Evolutionary conservation across 1,140 invertebrate genomes (phyloP).

Genomic region (Sinonovacula constricta): DNA sequence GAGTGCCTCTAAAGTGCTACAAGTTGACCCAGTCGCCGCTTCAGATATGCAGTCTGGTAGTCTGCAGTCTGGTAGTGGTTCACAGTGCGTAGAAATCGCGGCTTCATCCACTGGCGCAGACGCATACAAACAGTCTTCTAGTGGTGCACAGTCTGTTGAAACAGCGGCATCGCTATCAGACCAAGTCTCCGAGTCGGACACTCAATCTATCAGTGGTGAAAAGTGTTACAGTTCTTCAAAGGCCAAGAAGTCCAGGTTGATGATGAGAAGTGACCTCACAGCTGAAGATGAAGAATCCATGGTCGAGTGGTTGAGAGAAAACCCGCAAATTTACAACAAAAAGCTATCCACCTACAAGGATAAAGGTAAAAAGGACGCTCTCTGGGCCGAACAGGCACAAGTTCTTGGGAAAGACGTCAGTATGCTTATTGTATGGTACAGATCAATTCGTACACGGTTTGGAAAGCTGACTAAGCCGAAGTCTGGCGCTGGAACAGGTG

Average conservation of each 20-base stretch:
- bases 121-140: no score
- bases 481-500: constrained; percentile 5
- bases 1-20: no score
- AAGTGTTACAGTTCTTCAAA: no score
- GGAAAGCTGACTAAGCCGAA: constrained; percentile 6
- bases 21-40: no score
- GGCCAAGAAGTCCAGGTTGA: not conserved
- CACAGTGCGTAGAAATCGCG: no score
- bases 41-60: no score
- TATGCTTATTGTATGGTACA: not conserved
- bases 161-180: no score
- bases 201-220: no score
- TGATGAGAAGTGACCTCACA: not conserved
- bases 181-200: no score
- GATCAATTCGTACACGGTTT: constrained; percentile 14
- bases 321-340: constrained; percentile 4
- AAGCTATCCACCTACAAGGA: constrained; percentile 9
- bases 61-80: no score
- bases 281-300: constrained; percentile 4
- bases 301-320: not conserved
- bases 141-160: no score
- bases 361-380: constrained; percentile 5
- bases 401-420: not conserved
- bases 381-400: not conserved
- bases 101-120: no score